Percentiles rank a stretch among this genome's conserved stretches.
Evolutionary conservation across 2,113 vertebrate species (phyloP).

Genomic region (Lophotis ruficrista): DNA sequence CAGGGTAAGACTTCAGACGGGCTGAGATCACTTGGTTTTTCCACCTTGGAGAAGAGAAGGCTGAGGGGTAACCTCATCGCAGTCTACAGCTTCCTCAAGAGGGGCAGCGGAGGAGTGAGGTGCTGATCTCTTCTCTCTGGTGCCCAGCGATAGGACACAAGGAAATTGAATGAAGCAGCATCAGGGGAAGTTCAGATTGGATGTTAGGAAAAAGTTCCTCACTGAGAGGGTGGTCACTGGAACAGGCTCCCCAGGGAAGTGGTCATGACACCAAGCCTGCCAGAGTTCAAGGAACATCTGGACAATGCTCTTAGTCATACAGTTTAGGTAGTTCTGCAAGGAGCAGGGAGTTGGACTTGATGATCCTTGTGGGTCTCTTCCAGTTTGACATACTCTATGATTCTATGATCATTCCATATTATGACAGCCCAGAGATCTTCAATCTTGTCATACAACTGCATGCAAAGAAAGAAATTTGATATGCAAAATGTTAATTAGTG

Average conservation of each 20-base stretch:
- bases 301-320: neutral
- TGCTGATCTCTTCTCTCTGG: neutral
- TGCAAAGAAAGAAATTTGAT: neutral
- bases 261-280: neutral
- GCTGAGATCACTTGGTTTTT: neutral
- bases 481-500: neutral
- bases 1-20: neutral
- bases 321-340: neutral
- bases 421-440: neutral
- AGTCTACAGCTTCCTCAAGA: neutral
- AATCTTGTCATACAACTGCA: neutral
- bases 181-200: neutral
- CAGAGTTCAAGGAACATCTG: neutral
- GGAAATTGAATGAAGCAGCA: neutral
- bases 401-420: neutral
- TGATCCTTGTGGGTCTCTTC: neutral
- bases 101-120: accelerated
- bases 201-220: neutral
- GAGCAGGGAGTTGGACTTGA: neutral
- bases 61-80: neutral
- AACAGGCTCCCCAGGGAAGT: neutral
- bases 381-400: neutral
- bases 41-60: neutral
- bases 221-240: neutral
- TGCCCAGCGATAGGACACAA: neutral